Evolutionary conservation across 2,888 invertebrate genomes (phyloP), one percentile per base, ranked within the genome.

Genomic region (Coremacera marginata): DNA sequence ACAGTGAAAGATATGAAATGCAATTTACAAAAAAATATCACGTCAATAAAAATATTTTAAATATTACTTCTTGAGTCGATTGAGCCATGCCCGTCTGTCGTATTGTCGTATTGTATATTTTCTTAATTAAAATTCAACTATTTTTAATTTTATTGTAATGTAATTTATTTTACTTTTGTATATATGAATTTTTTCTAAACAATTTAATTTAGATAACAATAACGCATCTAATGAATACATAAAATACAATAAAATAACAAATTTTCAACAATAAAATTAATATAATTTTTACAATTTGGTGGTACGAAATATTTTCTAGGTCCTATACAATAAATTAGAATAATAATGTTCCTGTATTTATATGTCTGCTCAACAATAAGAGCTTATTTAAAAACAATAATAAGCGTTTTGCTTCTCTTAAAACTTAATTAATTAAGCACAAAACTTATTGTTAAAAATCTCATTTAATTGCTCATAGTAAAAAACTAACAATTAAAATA

Each of bases 331-430:
- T 44, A 37, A n/a, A 60, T 9, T 8, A 27, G 3, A 60, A 25
- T 22, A 22, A 14, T 31, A 31, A n/a, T n/a, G 22, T 60, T 27
- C 22, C 22, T 55, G 27, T 22, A 9, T 27, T 60, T 22, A 57
- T 22, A 9, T 57, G 11, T 25, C 11, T 52, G 3, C 52, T 55
- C 4, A 67, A 19, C 14, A 67, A 67, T 37, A 19, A 67, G 3
- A 68, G 44, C 25, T 27, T 34, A 44, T 16, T n/a, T 57, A 44
- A 25, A 37, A 37, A 71, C 4, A 65, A 75, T 68, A 75, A 44
- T 68, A 75, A 75, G 75, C 67, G 67, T 75, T 68, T 75, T 62
- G 60, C 75, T 75, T 51, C 27, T 34, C 34, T 37, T 37, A 27
- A 52, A 9, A 44, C 44, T 55, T 55, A 55, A 5, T 55, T 19